A percentile compares a stretch with the other conserved stretches of the same genome.
Conservation (phyloP, 1,140 invertebrate genomes). For the Epicauta chinensis region DNA sequence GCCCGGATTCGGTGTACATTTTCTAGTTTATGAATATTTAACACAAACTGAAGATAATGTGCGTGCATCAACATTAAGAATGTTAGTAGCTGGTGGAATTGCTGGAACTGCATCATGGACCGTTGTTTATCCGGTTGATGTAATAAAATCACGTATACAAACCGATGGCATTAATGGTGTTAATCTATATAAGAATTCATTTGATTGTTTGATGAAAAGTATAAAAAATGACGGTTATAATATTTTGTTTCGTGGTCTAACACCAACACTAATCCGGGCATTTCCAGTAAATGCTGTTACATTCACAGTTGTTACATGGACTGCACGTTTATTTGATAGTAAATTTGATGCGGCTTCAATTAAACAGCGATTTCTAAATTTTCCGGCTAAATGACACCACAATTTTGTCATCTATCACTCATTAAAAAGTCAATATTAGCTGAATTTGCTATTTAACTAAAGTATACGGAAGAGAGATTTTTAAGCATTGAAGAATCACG, state of each 20-base stretch:
- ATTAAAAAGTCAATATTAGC: too few relatives aligned
- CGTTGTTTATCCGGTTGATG: slow-evolving; percentile 79
- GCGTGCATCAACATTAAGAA: slow-evolving; percentile 48
- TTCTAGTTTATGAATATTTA: slow-evolving; percentile 68
- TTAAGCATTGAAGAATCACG: too few relatives aligned
- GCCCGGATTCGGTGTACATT: slow-evolving; percentile 65
- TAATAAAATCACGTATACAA: slow-evolving; percentile 84
- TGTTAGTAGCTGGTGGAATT: slow-evolving; percentile 72
- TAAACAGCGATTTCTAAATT: too few relatives aligned
- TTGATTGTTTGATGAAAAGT: slow-evolving; percentile 67
- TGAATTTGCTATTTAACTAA: too few relatives aligned
- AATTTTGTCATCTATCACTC: too few relatives aligned
- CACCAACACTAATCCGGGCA: slow-evolving; percentile 72
- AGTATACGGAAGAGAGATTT: too few relatives aligned
- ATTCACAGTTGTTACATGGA: slow-evolving; percentile 79
- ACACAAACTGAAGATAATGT: slow-evolving; percentile 43
- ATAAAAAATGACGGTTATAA: slow-evolving; percentile 59
- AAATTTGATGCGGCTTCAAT: too few relatives aligned
- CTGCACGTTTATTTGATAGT: slow-evolving; percentile 43
- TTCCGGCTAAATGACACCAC: too few relatives aligned
- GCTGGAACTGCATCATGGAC: slow-evolving; percentile 75
- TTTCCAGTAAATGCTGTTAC: slow-evolving; percentile 91
- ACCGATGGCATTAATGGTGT: slow-evolving; percentile 54
- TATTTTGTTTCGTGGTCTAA: slow-evolving; percentile 64
- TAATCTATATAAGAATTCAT: slow-evolving; percentile 56